Percentiles rank a stretch among this genome's conserved stretches.
phyloP scores from a whole-genome alignment of 2,888 invertebrate species.

The Lissonota sp. region DNA sequence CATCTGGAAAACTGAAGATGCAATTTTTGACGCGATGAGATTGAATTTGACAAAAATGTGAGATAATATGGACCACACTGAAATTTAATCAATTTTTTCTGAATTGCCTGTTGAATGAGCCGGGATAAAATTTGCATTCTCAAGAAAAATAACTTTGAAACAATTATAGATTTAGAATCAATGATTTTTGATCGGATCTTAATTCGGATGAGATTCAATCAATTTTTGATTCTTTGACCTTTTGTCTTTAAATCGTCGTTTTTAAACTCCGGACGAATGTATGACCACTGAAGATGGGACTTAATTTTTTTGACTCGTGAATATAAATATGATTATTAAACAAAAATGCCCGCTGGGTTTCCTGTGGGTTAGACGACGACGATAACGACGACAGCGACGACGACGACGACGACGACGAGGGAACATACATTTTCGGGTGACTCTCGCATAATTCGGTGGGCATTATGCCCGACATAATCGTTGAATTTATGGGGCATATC shows the following conservation, averaged over 20 bases:
- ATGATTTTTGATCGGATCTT: not conserved
- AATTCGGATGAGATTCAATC: not conserved
- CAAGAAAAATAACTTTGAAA: not conserved
- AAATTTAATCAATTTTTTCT: no score
- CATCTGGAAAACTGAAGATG: no score
- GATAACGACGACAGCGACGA: conserved; percentile 2
- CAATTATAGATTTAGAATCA: not conserved
- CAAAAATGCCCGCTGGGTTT: conserved; percentile 14
- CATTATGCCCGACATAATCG: conserved; percentile 74
- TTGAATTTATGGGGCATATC: conserved; percentile 72
- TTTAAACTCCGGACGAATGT: not conserved
- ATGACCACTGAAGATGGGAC: not conserved
- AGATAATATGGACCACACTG: no score
- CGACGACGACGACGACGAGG: conserved; percentile 5
- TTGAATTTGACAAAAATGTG: no score
- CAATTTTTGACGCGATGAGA: no score
- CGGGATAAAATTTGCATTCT: conserved; percentile 33
- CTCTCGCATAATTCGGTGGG: conserved; percentile 67
- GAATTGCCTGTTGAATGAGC: no score
- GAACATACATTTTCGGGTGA: conserved; percentile 41
- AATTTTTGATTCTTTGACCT: conserved; percentile 20
- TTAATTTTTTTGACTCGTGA: not conserved
- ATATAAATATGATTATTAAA: conserved; percentile 21
- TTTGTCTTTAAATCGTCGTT: not conserved
- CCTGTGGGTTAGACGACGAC: not conserved